Base-by-base conservation (phyloP, 2,113 vertebrate species). In the Bubo bubo region DNA sequence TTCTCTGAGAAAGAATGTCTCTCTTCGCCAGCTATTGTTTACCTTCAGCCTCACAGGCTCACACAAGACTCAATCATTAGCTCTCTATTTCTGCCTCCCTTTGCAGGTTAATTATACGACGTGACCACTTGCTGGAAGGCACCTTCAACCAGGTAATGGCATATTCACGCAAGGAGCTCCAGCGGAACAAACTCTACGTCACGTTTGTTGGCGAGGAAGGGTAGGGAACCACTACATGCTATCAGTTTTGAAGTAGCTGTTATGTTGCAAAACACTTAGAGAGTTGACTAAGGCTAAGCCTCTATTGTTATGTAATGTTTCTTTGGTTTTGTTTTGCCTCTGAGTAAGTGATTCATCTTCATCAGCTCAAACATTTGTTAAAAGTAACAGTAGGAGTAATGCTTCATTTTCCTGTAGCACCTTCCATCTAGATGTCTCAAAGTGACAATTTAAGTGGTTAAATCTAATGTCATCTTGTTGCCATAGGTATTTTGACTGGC, bases 71-170 rank as follows among this genome's bases (percentile, higher is more conserved):
- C 53, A 28, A 1, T 91, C 66, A 58, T 55, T 37, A 73, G n/a
- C 24, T 92, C 52, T 85, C 39, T 70, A 7, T 88, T 95, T 88
- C 47, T 95, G n/a, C 87, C 2, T 26, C 95, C 39, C 82, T 71
- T 75, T 96, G 70, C 89, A 99, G 99, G 97, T 97, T 99, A 97
- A 98, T 99, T 88, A 98, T 99, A 97, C 98, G 99, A 62, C 98
- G 99, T 88, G 99, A 99, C 64, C 99, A 99, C 90, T 97, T 99
- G 92, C 97, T 99, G 95, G 99, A 99, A 89, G 99, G 99, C 96
- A 99, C 99, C 75, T 99, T 99, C 88, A 99, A 99, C 97, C 99
- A 99, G 97, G 99, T 99, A 79, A 99, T 99, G 99, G 99, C 99
- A 2, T 99, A 99, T 94, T 99, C 99, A 39, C 99, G 99, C 95